Percentiles rank a stretch among this genome's conserved stretches.
These are phyloP conservation scores for Lepisosteus osseus DNA, from an alignment of 2,113 vertebrate species.

Conservation along the genomic window DNA sequence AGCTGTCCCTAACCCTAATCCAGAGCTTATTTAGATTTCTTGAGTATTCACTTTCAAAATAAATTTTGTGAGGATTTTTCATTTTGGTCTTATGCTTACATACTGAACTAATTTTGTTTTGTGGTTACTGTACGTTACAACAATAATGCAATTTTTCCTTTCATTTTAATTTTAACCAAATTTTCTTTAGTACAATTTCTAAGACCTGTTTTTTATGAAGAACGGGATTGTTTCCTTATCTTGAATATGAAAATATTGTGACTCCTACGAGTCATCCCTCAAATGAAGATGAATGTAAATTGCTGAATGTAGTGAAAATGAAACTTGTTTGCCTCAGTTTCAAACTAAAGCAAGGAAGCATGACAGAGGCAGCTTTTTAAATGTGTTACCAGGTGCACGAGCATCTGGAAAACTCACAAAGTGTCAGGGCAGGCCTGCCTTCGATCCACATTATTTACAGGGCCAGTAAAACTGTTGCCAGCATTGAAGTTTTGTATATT, in stretches of 20 bases:
- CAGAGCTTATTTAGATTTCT: too few relatives aligned
- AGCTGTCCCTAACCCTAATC: too few relatives aligned
- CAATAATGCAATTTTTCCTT: too few relatives aligned
- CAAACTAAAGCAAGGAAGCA: constrained; percentile 48
- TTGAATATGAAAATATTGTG: background rate
- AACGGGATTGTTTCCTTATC: too few relatives aligned
- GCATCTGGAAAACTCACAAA: constrained; percentile 51
- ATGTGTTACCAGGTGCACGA: constrained; percentile 51
- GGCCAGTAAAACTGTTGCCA: constrained; percentile 12
- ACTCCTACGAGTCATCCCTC: constrained; percentile 28
- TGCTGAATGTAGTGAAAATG: constrained; percentile 39
- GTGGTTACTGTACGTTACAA: too few relatives aligned
- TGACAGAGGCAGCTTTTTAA: constrained; percentile 46
- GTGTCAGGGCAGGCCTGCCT: constrained; percentile 26
- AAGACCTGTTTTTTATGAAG: too few relatives aligned
- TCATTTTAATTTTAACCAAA: too few relatives aligned
- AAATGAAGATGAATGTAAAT: constrained; percentile 41
- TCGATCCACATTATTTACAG: constrained; percentile 35
- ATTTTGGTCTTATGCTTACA: too few relatives aligned
- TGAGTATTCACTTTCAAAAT: too few relatives aligned
- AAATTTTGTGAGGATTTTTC: too few relatives aligned
- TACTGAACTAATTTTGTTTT: too few relatives aligned
- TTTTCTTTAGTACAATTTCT: too few relatives aligned
- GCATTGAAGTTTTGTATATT: background rate
- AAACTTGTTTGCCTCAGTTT: constrained; percentile 48